Percentiles rank a stretch among this genome's conserved stretches.
Evolutionary conservation across 2,113 vertebrate genomes (phyloP).

Genomic region (Lagenorhynchus albirostris): DNA sequence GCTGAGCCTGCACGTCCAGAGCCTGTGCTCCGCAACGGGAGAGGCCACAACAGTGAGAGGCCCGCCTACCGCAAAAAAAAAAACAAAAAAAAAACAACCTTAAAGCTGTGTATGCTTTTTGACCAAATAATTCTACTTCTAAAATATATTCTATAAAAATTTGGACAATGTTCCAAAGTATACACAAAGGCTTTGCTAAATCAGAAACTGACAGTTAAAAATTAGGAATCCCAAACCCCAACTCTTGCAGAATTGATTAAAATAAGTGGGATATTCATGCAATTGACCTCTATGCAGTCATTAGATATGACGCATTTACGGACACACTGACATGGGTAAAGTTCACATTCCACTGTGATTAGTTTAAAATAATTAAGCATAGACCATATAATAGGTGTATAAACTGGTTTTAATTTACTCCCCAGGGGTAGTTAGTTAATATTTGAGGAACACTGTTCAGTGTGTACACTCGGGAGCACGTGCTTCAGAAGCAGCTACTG

Average conservation of each 20-base stretch:
- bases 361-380: neutral
- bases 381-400: neutral
- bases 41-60: too few relatives aligned
- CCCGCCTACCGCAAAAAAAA: too few relatives aligned
- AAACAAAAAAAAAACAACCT: neutral
- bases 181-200: neutral
- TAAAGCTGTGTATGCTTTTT: neutral
- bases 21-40: too few relatives aligned
- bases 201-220: conserved; percentile 36
- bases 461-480: neutral
- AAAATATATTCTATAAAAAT: neutral
- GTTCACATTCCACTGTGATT: neutral
- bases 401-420: neutral
- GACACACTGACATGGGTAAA: neutral
- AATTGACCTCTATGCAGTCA: neutral
- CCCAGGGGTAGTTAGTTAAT: neutral
- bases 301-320: neutral
- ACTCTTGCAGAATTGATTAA: neutral
- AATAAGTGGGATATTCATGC: neutral
- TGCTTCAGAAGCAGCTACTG: neutral
- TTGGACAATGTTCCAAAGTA: neutral
- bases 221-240: neutral
- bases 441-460: neutral
- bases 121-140: neutral
- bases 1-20: too few relatives aligned